Evolutionary conservation across 2,797 vertebrate species (phyloP).

Genomic region (Gadopsis bispinosus): DNA sequence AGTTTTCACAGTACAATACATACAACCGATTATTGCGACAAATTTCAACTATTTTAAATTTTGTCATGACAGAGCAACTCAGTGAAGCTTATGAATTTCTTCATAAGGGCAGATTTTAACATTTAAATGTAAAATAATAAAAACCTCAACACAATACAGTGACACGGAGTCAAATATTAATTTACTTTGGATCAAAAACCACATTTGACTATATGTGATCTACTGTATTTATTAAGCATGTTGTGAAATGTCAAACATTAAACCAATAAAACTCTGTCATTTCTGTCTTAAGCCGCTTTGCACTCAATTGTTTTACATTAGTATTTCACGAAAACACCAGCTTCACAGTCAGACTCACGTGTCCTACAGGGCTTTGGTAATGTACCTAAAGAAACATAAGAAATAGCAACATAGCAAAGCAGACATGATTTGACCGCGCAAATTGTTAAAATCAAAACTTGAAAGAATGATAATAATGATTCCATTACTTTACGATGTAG

Average conservation of each 20-base stretch:
- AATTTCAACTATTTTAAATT: slow-evolving; percentile 47
- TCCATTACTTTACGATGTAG: not conserved
- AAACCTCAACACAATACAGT: not conserved
- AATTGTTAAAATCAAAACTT: not conserved
- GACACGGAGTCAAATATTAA: not conserved
- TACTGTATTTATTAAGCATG: slow-evolving; percentile 12
- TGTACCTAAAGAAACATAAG: slow-evolving; percentile 10
- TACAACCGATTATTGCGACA: slow-evolving; percentile 76
- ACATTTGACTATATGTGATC: not conserved
- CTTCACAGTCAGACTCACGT: slow-evolving; percentile 19
- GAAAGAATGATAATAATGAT: not conserved
- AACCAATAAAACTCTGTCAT: slow-evolving; percentile 27
- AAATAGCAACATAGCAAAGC: slow-evolving; percentile 14
- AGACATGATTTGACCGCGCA: not conserved
- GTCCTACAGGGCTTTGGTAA: not conserved
- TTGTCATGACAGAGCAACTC: slow-evolving; percentile 18
- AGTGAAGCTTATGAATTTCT: slow-evolving; percentile 6
- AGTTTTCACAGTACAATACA: slow-evolving; percentile 69
- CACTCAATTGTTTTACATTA: slow-evolving; percentile 1
- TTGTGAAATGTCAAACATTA: slow-evolving; percentile 9
- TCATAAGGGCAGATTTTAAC: not conserved
- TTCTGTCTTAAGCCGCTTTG: slow-evolving; percentile 1
- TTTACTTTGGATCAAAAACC: slow-evolving; percentile 9
- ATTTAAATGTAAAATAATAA: not conserved
- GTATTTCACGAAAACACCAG: slow-evolving; percentile 19